These are phyloP conservation scores for Xanthorhoe designata DNA, from an alignment of 2,888 invertebrate genomes.

Conservation along the genomic window DNA sequence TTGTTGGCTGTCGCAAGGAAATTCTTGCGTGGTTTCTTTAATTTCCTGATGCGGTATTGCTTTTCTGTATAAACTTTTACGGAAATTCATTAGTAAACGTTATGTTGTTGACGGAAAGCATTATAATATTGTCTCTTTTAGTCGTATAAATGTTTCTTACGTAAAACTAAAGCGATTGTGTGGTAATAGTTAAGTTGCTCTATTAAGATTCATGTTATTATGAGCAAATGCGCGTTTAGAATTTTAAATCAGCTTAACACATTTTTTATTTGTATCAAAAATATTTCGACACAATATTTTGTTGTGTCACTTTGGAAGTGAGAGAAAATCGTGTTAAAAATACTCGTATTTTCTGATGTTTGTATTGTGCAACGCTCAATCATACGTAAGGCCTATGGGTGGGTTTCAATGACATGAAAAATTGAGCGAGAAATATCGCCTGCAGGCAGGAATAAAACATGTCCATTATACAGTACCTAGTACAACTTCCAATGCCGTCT, in stretches of 20 bases:
- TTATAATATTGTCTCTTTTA: background rate
- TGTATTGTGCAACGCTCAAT: slow-evolving; percentile 2
- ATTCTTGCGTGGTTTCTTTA: slow-evolving; percentile 32
- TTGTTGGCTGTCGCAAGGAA: slow-evolving; percentile 35
- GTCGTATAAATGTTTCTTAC: background rate
- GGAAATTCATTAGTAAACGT: slow-evolving; percentile 23
- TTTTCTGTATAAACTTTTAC: slow-evolving; percentile 26
- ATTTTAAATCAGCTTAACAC: background rate
- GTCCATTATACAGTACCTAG: background rate
- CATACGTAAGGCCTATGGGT: slow-evolving; percentile 1
- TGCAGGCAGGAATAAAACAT: slow-evolving; percentile 5
- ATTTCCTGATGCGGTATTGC: slow-evolving; percentile 27
- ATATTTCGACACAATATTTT: background rate
- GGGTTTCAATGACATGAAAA: slow-evolving; percentile 9
- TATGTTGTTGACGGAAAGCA: slow-evolving; percentile 11
- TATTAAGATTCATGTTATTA: too few relatives aligned
- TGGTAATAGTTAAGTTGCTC: background rate
- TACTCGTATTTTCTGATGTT: background rate
- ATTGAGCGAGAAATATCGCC: slow-evolving; percentile 7
- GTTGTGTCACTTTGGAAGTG: background rate
- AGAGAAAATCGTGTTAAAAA: background rate
- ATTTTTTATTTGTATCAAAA: background rate
- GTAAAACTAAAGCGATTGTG: background rate
- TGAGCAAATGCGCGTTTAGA: background rate
- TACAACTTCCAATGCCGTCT: background rate